Evolutionary conservation across 2,888 invertebrate species (phyloP), one percentile per base, ranked within the genome.

Genomic region (Pegoplata infirma): DNA sequence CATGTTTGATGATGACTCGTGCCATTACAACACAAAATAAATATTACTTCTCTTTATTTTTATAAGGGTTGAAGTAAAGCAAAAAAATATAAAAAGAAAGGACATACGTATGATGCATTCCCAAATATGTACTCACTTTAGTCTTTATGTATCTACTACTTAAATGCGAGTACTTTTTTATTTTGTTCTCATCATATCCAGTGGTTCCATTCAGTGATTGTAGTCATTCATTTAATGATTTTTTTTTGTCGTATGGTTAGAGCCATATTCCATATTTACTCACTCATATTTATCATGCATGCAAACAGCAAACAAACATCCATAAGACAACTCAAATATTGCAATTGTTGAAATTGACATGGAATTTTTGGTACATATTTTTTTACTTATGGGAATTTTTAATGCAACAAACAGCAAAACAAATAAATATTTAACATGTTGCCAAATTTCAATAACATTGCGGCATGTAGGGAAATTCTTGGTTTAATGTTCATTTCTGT

Each of bases 281-380:
- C 8, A 46, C 59, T 28, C 46, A 61, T 59, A 59, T 59, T 59
- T 23, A 17, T 16, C 17, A 28, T 8, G 14, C 25, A 51, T 25
- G 25, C 23, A 44, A n/a, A n/a, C n/a, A n/a, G 14, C 25, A 46
- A 47, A 19, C 28, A 19, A 16, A 59, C 25, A 17, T 17, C 6
- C 36, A 32, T 12, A 46, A 25, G 12, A 32, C 28, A 53, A 53
- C n/a, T 10, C 7, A 8, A 51, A 28, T 55, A 28, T 61, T 72
- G 63, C 63, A 72, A 56, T 28, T 67, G 46, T 16, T 32, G 36
- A 59, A 66, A 74, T 67, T 74, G 67, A 67, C 59, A 59, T 67
- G 74, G 67, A 74, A 74, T 64, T 74, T 66, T 66, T 51, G 44
- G 46, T 67, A 59, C n/a, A n/a, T n/a, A n/a, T n/a, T n/a, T 51